These are phyloP conservation scores for Semotilus atromaculatus DNA, from an alignment of 2,797 vertebrate genomes.

Conservation along the genomic window DNA sequence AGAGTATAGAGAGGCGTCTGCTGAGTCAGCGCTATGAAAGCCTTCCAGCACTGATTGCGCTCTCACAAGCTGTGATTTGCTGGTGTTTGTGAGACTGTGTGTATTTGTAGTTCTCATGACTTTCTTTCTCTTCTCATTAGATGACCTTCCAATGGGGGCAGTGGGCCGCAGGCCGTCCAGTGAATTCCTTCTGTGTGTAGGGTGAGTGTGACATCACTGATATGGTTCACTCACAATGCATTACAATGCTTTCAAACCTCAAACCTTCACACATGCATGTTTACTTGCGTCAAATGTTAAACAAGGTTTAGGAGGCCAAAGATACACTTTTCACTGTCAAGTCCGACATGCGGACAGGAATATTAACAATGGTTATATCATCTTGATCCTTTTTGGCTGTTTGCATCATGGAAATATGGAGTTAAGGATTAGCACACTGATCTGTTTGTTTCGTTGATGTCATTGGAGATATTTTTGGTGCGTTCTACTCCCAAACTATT, in stretches of 20 bases:
- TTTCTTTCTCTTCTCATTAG: conserved; percentile 70
- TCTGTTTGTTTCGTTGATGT: conserved; percentile 33
- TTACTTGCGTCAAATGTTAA: neutral
- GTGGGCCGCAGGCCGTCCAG: conserved; percentile 84
- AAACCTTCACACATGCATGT: neutral
- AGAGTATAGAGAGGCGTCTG: neutral
- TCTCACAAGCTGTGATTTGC: conserved; percentile 20
- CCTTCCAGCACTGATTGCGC: neutral
- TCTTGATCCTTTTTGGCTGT: neutral
- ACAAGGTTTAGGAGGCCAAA: conserved; percentile 2
- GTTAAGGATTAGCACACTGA: conserved; percentile 33
- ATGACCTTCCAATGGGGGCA: conserved; percentile 86
- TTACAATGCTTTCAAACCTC: conserved; percentile 9
- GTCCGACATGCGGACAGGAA: neutral
- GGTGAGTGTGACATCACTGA: conserved; percentile 79
- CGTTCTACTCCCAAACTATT: conserved; percentile 21
- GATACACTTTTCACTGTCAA: neutral
- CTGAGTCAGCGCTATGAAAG: neutral
- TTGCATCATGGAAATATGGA: conserved; percentile 22
- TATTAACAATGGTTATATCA: neutral
- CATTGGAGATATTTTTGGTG: conserved; percentile 41
- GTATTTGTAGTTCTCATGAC: conserved; percentile 51
- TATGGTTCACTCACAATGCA: neutral
- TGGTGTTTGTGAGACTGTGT: conserved; percentile 3
- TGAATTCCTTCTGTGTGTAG: conserved; percentile 92